Base-by-base conservation (phyloP, 2,888 invertebrate species). In the Phlogophora meticulosa region DNA sequence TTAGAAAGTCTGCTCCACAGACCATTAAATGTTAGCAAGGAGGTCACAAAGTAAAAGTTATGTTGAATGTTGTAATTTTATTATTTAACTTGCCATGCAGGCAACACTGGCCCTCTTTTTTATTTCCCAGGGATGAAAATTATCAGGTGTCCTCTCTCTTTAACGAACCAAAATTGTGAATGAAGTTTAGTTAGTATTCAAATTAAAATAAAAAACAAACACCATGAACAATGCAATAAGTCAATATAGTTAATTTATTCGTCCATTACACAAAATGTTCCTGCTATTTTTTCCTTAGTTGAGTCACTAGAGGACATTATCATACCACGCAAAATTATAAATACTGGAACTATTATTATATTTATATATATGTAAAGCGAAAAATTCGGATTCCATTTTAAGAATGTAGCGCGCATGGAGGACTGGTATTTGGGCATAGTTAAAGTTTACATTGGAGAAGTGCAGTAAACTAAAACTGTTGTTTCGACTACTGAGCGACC, bases 41-140 rank as follows among this genome's bases (percentile, higher is more conserved):
- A 73, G 74, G 76, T 78, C 74, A 73, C 42, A 48, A 58, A 66
- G 79, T 77, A 70, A 75, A 78, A 73, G 59, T 63, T 34, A 59
- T 52, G 46, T 40, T 62, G 20, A n/a, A 45, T 72, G 43, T 13
- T 5, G 51, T 53, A 65, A 73, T 22, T 48, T 22, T 53, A 36
- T 69, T 32, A 48, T 34, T 34, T 17, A 45, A 63, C 38, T 45
- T 1, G 13, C 13, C 40, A 15, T 20, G 28, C 10, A 7, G n/a
- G 11, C 0, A 7, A 28, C 2, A 2, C 4, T 20, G 1, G 15
- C 1, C 2, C 22, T 0, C 2, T 13, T 15, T 11, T 48, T 5
- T 11, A 9, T 15, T 48, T 17, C 11, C 15, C 9, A 15, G 0
- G 4, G 28, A 17, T 42, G 20, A 38, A 15, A 7, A 32, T 0